Base-by-base conservation (phyloP, 1,140 invertebrate genomes). In the Drosophila ironensis region DNA sequence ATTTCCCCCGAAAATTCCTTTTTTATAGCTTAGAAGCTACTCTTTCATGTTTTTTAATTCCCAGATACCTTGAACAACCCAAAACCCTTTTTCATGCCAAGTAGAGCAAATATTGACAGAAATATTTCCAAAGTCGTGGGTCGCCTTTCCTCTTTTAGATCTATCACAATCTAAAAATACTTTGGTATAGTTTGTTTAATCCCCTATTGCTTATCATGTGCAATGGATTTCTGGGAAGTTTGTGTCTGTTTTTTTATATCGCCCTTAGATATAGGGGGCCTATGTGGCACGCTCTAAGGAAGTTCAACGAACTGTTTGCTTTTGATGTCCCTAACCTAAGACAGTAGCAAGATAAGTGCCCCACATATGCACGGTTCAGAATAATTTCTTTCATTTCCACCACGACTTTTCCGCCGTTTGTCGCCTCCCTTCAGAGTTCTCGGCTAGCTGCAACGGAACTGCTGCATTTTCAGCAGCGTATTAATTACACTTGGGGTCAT, bases 401-500 rank as follows among this genome's bases (percentile, higher is more conserved):
- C 66, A 35, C 12, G 12, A 37, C 24, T 42, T 53, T 59, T 41
- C 71, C 70, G 14, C n/a, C n/a, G n/a, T n/a, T n/a, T n/a, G n/a
- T n/a, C n/a, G n/a, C n/a, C 16, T 8, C 24, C 25, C 30, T 30
- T 30, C 28, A 25, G 46, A 50, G 37, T 50, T 37, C 25, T 24
- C n/a, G n/a, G n/a, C n/a, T 9, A 53, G 42, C 59, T 61, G 33
- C 48, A 82, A 78, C 78, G 78, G 77, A 82, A 84, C 78, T 64
- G 47, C 45, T 35, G 56, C 52, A 41, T 60, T 68, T 71, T 77
- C 69, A 78, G 68, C 73, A 67, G 80, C 59, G 41, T 86, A 86
- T 84, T 84, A 84, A 84, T 84, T 86, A 75, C 80, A 75, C 78
- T 69, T 72, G 80, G 80, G 80, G 80, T 86, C 80, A 84, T 84